Percentiles rank a stretch among this genome's conserved stretches.
These are phyloP conservation scores for Microplitis deprimator DNA, from an alignment of 2,888 invertebrate genomes.

Conservation along the genomic window DNA sequence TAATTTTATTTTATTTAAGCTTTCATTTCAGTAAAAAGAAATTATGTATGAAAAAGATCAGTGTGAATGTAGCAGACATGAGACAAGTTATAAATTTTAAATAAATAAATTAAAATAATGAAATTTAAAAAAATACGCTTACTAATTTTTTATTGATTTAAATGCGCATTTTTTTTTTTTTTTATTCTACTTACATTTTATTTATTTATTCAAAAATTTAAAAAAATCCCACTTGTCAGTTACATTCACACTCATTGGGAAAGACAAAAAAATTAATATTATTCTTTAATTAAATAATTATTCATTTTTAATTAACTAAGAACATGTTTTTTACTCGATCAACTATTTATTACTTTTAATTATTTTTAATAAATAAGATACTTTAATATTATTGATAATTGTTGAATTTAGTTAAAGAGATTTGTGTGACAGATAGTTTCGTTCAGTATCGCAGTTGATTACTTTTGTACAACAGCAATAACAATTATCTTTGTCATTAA, in stretches of 20 bases:
- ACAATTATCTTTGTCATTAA: neutral
- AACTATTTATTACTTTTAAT: slow-evolving; percentile 57
- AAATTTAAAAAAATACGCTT: no score
- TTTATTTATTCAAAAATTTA: no score
- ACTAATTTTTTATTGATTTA: no score
- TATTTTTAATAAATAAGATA: slow-evolving; percentile 52
- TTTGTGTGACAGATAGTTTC: neutral
- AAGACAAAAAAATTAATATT: slow-evolving; percentile 3
- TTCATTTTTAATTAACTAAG: slow-evolving; percentile 39
- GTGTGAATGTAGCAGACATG: no score
- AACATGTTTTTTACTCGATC: slow-evolving; percentile 44
- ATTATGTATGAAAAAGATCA: slow-evolving; percentile 22
- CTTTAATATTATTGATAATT: slow-evolving; percentile 1
- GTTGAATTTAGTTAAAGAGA: neutral
- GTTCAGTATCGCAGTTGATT: neutral
- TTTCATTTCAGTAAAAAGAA: neutral
- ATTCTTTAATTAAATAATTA: slow-evolving; percentile 11
- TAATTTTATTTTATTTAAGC: slow-evolving; percentile 5
- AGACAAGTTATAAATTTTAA: no score
- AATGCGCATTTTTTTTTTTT: no score
- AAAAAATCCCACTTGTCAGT: no score
- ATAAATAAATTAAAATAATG: no score
- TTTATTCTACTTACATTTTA: no score
- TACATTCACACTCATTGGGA: neutral
- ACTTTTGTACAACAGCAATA: neutral